phyloP scores from a whole-genome alignment of 2,888 invertebrate genomes.

The Caenorhabditis panamensis region DNA sequence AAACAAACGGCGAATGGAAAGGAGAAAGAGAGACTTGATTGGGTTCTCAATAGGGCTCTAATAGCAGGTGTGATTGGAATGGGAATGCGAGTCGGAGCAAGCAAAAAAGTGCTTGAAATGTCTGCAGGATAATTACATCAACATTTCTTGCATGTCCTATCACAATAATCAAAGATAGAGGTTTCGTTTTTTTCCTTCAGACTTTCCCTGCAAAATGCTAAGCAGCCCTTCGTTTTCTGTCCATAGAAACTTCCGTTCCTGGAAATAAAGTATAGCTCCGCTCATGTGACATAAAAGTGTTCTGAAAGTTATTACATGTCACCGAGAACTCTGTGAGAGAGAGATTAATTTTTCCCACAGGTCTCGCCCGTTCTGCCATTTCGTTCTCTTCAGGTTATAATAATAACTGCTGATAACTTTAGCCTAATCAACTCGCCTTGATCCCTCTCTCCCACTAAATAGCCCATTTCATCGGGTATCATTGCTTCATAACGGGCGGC shows the following conservation, averaged over 20 bases:
- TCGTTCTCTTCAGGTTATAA: background rate
- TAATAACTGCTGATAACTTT: background rate
- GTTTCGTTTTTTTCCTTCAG: too few species aligned
- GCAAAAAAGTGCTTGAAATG: conserved; percentile 8
- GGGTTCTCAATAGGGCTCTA: conserved; percentile 8
- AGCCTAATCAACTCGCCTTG: background rate
- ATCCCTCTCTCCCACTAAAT: background rate
- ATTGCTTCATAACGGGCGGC: conserved; percentile 16
- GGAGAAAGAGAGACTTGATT: conserved; percentile 17
- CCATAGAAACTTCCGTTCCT: too few species aligned
- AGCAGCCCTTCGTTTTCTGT: too few species aligned
- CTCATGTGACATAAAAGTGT: too few species aligned
- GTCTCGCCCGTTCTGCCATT: background rate
- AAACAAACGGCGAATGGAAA: background rate
- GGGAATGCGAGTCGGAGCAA: too few species aligned
- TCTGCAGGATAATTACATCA: background rate
- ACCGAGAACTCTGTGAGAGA: conserved; percentile 6
- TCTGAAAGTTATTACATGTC: background rate
- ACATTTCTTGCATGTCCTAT: background rate
- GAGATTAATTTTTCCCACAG: background rate
- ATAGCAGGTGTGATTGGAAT: conserved; percentile 12
- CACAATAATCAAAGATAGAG: conserved; percentile 12
- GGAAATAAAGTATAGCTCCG: too few species aligned
- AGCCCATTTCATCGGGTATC: background rate
- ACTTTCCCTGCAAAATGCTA: too few species aligned